phyloP scores from a whole-genome alignment of 2,113 vertebrate genomes.

The Ramphastos sulfuratus region DNA sequence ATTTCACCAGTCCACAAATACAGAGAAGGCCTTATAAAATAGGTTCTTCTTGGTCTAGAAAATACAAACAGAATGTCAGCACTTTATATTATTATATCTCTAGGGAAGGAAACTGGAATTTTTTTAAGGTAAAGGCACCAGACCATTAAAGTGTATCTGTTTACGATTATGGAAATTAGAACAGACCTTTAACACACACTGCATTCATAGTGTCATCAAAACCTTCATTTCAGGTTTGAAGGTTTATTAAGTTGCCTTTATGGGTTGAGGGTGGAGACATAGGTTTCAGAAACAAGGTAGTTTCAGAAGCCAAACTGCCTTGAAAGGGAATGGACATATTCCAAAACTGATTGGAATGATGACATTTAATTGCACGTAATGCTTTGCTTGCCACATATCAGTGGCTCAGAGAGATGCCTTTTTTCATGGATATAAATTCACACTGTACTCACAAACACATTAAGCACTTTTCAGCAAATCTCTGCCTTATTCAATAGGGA shows the following conservation, averaged over 20 bases:
- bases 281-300: constrained; percentile 59
- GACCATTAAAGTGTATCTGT: constrained; percentile 72
- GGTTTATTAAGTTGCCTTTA: constrained; percentile 71
- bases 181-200: constrained; percentile 65
- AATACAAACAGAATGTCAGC: constrained; percentile 71
- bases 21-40: not conserved
- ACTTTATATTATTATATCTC: constrained; percentile 72
- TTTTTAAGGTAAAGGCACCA: constrained; percentile 74
- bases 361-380: constrained; percentile 12
- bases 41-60: constrained; percentile 40
- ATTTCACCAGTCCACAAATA: not conserved
- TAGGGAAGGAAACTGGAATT: constrained; percentile 70
- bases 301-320: constrained; percentile 25
- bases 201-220: constrained; percentile 69
- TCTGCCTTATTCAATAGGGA: constrained; percentile 31
- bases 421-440: constrained; percentile 34
- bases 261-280: constrained; percentile 9
- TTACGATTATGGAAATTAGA: constrained; percentile 74
- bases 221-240: constrained; percentile 60
- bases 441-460: not conserved
- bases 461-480: constrained; percentile 32
- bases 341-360: not conserved
- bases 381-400: constrained; percentile 6
- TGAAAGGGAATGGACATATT: not conserved
- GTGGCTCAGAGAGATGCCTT: not conserved